Evolutionary conservation across 1,140 invertebrate species (phyloP).

Genomic region (Gryllus bimaculatus): DNA sequence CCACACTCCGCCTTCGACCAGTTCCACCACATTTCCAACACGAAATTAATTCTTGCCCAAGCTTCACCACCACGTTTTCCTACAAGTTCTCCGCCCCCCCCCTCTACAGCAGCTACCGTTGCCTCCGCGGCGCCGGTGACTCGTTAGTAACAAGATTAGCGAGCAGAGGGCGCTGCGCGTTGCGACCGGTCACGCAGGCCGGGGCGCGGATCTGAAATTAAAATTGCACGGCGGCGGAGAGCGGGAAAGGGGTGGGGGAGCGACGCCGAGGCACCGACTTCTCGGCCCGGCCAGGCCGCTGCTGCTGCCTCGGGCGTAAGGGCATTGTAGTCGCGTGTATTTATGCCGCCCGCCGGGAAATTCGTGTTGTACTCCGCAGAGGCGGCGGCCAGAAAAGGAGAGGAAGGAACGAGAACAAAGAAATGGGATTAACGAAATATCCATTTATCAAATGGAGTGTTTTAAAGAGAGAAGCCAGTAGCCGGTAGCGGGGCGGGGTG

Average conservation of each 20-base stretch:
- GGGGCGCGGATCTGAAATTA: background rate
- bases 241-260: too few species aligned
- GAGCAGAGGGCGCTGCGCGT: background rate
- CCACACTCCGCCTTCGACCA: too few species aligned
- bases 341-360: background rate
- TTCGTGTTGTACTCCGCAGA: background rate
- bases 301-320: background rate
- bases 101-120: too few species aligned
- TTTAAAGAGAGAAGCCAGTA: background rate
- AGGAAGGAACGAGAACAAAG: background rate
- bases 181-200: background rate
- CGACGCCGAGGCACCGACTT: background rate
- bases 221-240: background rate
- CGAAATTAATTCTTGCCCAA: too few species aligned
- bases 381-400: background rate
- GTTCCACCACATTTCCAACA: too few species aligned
- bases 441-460: slow-evolving; percentile 1
- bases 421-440: background rate
- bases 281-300: too few species aligned
- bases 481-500: background rate
- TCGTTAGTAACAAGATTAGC: background rate
- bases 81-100: too few species aligned
- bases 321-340: background rate
- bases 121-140: background rate
- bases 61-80: too few species aligned